Base-by-base conservation (phyloP, 2,797 vertebrate species). In the Gymnothorax reevesii region DNA sequence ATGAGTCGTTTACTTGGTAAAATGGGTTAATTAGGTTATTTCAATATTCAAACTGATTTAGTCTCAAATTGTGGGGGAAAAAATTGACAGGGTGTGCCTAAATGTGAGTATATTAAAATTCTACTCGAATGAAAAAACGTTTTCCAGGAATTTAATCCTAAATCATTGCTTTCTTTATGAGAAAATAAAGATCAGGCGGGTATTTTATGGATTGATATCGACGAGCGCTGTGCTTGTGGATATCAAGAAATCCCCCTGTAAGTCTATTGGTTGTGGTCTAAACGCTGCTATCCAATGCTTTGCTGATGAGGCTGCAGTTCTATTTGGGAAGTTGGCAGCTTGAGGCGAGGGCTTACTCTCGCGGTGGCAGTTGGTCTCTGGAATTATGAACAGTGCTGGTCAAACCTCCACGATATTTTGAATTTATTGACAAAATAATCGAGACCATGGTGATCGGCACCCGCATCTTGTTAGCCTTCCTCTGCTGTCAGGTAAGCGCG, bases 401-500 rank as follows among this genome's bases (percentile, higher is more conserved):
- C 22, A 64, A 64, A 64, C 62, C 20, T 64, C 6, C n/a, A 69
- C 2, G n/a, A n/a, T n/a, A 2, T 69, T 69, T 69, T 69, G 64
- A 69, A 69, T 69, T 69, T 25, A n/a, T 7, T 69, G n/a, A 22
- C 62, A 20, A 22, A 15, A 64, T 7, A 69, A 69, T n/a, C 9
- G 64, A 69, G 8, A 69, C 22, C 22, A 69, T 69, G 64, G 64
- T 8, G 64, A n/a, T 25, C 2, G 64, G 64, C 7, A 69, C 25
- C 64, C 25, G 64, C 64, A n/a, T 25, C n/a, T n/a, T 25, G 92
- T 88, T 98, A 93, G 95, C 96, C 94, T 94, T 98, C 90, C 96
- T 99, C 93, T 92, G 97, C 94, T 97, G 95, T 94, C 98, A 99
- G 98, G 98, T 99, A 98, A 96, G 97, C 89, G 90, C 94, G 7